Base-by-base conservation (phyloP, 2,797 vertebrate genomes). In the Botia kubotai region DNA sequence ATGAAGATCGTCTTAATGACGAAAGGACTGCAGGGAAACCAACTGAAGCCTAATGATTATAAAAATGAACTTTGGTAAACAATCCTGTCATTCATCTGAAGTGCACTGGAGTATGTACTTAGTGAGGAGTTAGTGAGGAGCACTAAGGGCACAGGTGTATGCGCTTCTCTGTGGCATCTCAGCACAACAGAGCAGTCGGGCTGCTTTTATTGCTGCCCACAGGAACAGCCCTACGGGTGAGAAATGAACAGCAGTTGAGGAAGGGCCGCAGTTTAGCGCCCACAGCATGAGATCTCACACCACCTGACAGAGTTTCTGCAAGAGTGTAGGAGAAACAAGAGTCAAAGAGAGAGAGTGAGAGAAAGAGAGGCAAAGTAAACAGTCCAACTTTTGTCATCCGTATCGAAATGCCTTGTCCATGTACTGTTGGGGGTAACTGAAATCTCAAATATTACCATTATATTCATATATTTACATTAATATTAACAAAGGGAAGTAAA, bases 221-320 rank as follows among this genome's bases (percentile, higher is more conserved):
- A 68, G 73, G 66, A 77, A 58, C 12, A 55, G 60, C 65, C 71
- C 80, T 50, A 81, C 36, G 33, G 84, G 84, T 75, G 80, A 80
- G 82, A 86, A 86, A 84, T 79, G 66, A 87, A 72, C 70, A 62
- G 84, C 21, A 65, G 50, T 55, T 48, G 52, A 57, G 50, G 69
- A 75, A 72, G 75, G 75, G 72, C 55, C 43, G 48, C 68, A 84
- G 78, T 84, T 87, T 84, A 87, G 63, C 84, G 74, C 78, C 71
- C 75, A 72, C 84, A 73, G 79, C 71, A 63, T 85, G 84, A 72
- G 68, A 58, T 77, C 16, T 26, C 33, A 52, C 78, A 77, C 71
- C 82, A 83, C 82, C 86, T 86, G 80, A 81, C 67, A 79, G 81
- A 65, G 53, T 48, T 77, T 81, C 68, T 78, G 73, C 29, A 17